Conservation (phyloP, 1,140 invertebrate species). For the Drosophila repletoides region DNA sequence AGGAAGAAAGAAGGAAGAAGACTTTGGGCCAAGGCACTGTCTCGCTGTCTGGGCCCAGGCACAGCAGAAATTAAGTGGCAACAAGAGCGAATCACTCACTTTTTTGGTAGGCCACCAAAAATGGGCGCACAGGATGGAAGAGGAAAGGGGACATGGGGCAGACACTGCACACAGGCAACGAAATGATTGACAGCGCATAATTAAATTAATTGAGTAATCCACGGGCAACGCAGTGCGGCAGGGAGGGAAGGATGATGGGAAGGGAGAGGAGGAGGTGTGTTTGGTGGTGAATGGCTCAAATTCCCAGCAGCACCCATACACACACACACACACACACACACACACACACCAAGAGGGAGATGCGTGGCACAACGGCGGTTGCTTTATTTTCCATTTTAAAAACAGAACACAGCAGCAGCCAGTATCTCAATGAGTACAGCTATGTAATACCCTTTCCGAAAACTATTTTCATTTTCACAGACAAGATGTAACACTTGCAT, state of each 20-base stretch:
- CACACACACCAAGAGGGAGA: constrained; percentile 42
- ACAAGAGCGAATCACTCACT: constrained; percentile 72
- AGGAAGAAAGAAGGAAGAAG: too few species aligned
- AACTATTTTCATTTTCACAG: too few species aligned
- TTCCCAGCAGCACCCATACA: constrained; percentile 58
- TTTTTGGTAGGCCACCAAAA: constrained; percentile 20
- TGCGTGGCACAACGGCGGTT: constrained; percentile 44
- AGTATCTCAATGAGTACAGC: constrained; percentile 19
- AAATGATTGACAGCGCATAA: constrained; percentile 83
- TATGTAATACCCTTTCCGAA: too few species aligned
- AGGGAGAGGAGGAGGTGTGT: background rate
- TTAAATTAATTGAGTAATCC: constrained; percentile 83
- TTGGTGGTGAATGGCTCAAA: constrained; percentile 60
- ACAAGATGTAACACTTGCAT: too few species aligned
- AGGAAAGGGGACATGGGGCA: background rate
- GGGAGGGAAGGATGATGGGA: background rate
- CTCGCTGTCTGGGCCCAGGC: constrained; percentile 50
- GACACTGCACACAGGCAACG: constrained; percentile 58
- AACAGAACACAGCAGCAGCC: background rate
- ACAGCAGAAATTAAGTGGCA: constrained; percentile 80
- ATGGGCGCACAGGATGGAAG: background rate
- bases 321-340: constrained; percentile 12
- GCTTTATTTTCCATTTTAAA: constrained; percentile 32
- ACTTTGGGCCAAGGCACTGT: too few species aligned
- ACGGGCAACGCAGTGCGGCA: constrained; percentile 48